Conservation (phyloP, 2,113 vertebrate species). For the Tetrax tetrax region DNA sequence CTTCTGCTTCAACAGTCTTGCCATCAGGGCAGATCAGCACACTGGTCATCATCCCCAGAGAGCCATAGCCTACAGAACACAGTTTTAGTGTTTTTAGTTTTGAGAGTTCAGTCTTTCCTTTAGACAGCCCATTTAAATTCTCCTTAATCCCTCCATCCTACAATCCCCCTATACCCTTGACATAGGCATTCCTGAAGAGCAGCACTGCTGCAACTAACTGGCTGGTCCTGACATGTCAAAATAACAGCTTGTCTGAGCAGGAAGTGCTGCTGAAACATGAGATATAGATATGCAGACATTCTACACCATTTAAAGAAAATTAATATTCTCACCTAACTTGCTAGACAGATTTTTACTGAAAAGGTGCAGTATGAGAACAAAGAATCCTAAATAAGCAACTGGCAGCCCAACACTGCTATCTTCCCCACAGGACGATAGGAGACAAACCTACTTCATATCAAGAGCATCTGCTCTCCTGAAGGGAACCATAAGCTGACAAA, state of each 20-base stretch:
- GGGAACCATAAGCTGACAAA: not conserved
- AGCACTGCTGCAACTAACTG: not conserved
- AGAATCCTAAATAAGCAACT: not conserved
- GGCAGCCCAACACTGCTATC: no score
- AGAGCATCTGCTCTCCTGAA: not conserved
- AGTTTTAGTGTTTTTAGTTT: not conserved
- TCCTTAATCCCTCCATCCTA: not conserved
- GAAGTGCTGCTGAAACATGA: not conserved
- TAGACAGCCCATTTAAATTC: not conserved
- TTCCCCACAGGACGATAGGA: not conserved
- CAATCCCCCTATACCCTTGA: not conserved
- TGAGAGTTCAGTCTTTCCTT: not conserved
- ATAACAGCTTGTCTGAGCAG: not conserved
- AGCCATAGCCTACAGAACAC: slow-evolving; percentile 87
- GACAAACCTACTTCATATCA: not conserved
- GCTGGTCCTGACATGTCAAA: not conserved
- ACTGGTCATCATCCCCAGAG: slow-evolving; percentile 98
- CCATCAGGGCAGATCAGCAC: slow-evolving; percentile 96
- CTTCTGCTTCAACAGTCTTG: slow-evolving; percentile 94
- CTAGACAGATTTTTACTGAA: not conserved
- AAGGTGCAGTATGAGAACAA: not conserved
- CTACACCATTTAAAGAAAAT: not conserved
- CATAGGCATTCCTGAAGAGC: not conserved
- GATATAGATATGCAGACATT: not conserved
- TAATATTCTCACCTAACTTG: not conserved